Base-by-base conservation (phyloP, 1,140 invertebrate species). In the Drosophila lacertosa region DNA sequence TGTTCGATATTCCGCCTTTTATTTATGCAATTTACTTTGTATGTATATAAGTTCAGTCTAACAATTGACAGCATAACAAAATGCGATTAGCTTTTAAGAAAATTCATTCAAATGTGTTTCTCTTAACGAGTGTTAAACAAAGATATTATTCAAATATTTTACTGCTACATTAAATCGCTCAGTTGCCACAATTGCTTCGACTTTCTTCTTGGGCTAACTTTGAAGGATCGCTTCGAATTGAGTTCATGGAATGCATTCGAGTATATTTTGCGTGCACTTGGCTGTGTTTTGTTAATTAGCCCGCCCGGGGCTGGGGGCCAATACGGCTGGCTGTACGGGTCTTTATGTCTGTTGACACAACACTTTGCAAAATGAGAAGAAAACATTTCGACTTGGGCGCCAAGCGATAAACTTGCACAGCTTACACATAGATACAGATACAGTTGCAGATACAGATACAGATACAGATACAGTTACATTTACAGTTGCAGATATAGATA, bases 331-430 rank as follows among this genome's bases (percentile, higher is more conserved):
- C n/a, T n/a, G n/a, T n/a, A n/a, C n/a, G 51, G 33, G 57, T 24
- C 62, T 32, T 39, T 22, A n/a, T 9, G 40, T 55, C 59, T 88
- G 88, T 86, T 86, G 82, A 88, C 82, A 78, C 82, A 78, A 86
- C 82, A 86, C 82, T 86, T 80, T 66, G 74, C 60, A 63, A 82
- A 79, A 86, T 86, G 88, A 75, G 74, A 84, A 73, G 58, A 77
- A 75, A 84, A 64, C 73, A 80, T 77, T 86, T 59, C 47, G 53
- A 72, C 66, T 60, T 39, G 53, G 42, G 77, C 45, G 48, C 33
- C 37, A 45, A 79, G 66, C 74, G 67, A 62, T 60, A 44, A 58
- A 60, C 64, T 59, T 42, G 51, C 60, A 24, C 24, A 29, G 55
- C 39, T 24, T 5, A 16, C 54, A 58, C 37, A 26, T 32, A 35